Base-by-base conservation (phyloP, 2,113 vertebrate genomes). In the Riparia riparia region DNA sequence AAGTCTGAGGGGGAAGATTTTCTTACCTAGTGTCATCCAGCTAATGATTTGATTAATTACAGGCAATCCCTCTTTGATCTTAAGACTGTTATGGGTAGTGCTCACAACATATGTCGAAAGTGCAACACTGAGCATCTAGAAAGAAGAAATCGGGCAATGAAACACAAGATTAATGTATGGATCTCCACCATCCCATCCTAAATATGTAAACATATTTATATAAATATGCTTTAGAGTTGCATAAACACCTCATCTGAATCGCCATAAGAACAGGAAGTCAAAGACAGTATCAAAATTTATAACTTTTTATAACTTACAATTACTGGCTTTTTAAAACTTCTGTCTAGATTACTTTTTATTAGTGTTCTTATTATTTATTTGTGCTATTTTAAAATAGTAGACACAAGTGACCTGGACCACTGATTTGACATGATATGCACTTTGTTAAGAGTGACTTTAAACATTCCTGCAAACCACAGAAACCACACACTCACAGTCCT, bases 11-110 rank as follows among this genome's bases (percentile, higher is more conserved):
- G 22, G 32, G 29, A 76, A 42, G 32, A 29, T 24, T n/a, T 44
- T 60, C 98, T 97, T 96, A 99, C 99, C 99, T 93, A 99, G 95
- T 18, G 97, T 99, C 57, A 86, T 72, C 99, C 99, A 99, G 97
- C 99, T 99, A 93, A 99, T 82, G 60, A 99, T 83, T 92, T 99
- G 99, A 95, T 99, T 99, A 42, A 98, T 50, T 61, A 98, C 63
- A 12, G 99, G 99, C 57, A 99, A 96, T 25, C 99, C 99, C 78
- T 98, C 98, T 76, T 99, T 99, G 89, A 91, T 96, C 50, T 98
- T 97, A 73, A 99, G 98, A 91, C 99, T 99, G 63, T 74, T 91
- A 84, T 99, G 98, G 16, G 99, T 99, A 81, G 97, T 98, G 82
- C 95, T 98, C 17, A 99, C 99, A 69, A 99, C 82, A 1, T 95